Percentiles rank a stretch among this genome's conserved stretches.
phyloP scores from a whole-genome alignment of 2,113 vertebrate genomes.

The Anas platyrhynchos region DNA sequence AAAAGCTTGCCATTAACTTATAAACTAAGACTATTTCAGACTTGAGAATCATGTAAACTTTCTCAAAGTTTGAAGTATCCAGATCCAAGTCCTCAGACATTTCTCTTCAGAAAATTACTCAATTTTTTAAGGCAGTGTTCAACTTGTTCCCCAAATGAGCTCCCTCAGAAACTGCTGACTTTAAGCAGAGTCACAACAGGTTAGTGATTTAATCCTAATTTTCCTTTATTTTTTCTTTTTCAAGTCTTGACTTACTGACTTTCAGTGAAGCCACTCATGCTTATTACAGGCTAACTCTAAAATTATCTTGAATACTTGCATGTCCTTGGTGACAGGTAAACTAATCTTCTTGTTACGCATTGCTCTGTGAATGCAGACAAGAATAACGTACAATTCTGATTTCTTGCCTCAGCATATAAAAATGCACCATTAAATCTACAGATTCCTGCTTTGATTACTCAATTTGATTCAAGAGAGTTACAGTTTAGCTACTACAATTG shows the following conservation, averaged over 20 bases:
- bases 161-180: background rate
- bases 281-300: background rate
- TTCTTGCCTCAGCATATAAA: background rate
- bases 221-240: background rate
- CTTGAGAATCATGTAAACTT: slow-evolving; percentile 21
- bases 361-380: background rate
- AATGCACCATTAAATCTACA: background rate
- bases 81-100: background rate
- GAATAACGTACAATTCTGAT: background rate
- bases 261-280: background rate
- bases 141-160: background rate
- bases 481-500: background rate
- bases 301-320: background rate
- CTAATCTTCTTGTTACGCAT: background rate
- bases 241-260: background rate
- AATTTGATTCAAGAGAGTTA: background rate
- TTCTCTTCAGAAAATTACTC: background rate
- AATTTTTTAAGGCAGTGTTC: background rate
- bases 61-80: background rate
- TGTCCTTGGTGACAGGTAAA: background rate
- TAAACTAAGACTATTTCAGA: slow-evolving; percentile 25
- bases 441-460: background rate
- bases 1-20: background rate
- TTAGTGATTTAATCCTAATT: background rate
- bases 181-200: background rate